Evolutionary conservation across 2,113 vertebrate genomes (phyloP), one percentile per base, ranked within the genome.

Genomic region (Podarcis raffonei): DNA sequence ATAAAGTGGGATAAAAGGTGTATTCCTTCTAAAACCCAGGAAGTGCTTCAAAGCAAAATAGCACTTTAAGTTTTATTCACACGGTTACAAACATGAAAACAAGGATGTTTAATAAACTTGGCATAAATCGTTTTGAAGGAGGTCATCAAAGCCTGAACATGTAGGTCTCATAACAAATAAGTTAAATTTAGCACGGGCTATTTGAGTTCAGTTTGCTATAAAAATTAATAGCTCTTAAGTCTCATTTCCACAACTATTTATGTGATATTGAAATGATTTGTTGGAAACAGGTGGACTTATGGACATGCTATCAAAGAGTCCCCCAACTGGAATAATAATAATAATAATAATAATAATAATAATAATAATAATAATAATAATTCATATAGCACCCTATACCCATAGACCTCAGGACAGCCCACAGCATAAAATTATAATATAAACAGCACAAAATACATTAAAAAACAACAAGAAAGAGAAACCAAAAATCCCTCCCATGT

Each of bases 61-160:
- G 39, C 6, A 81, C 32, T 74, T 74, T 35, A 15, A 11, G 13
- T 27, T 37, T 39, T 9, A n/a, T n/a, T 74, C 30, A 35, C 30
- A 74, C n/a, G 30, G 30, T n/a, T 48, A 20, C 59, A 62, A 37
- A 65, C 9, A 7, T 35, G 25, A 37, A 23, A 6, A 66, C 32
- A 66, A 25, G 32, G 4, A 66, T 9, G 18, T 5, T 81, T 35
- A 39, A 83, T 39, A 37, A 35, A 25, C 20, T 13, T 66, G 59
- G 20, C 4, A 25, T 1, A 72, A 66, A 0, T 4, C 6, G 32
- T 35, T 75, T 90, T 90, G 65, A 76, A 85, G 66, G 35, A 87
- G 74, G 5, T 65, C 25, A 79, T 65, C 76, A 93, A 89, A 16
- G 1, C 16, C 59, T 90, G 69, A 75, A 91, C 93, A 82, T 2